A percentile compares a stretch with the other conserved stretches of the same genome.
Conservation (phyloP, 2,797 vertebrate genomes). For the Lacerta agilis region DNA sequence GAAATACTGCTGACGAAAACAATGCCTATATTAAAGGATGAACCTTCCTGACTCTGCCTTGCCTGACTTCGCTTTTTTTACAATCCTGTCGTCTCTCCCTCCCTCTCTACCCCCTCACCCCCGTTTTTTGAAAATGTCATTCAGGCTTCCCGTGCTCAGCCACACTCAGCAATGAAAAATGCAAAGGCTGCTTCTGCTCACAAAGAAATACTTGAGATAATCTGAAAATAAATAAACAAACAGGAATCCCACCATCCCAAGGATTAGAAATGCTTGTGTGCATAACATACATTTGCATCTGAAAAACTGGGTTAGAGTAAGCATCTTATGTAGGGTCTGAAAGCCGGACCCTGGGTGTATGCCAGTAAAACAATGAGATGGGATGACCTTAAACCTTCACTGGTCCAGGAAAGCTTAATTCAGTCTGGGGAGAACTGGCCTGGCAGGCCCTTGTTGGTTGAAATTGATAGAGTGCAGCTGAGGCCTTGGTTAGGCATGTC, state of each 20-base stretch:
- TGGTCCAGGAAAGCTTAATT: conserved; percentile 3
- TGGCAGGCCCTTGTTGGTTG: not conserved
- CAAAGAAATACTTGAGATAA: conserved; percentile 40
- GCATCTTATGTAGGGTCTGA: conserved; percentile 21
- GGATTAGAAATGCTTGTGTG: conserved; percentile 20
- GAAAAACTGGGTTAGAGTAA: conserved; percentile 29
- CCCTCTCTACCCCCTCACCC: not conserved
- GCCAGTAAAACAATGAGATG: not conserved
- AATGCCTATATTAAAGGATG: conserved; percentile 62
- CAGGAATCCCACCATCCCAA: conserved; percentile 8
- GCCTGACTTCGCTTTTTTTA: conserved; percentile 42
- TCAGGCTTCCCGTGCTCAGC: conserved; percentile 33
- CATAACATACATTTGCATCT: conserved; percentile 34
- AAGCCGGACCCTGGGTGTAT: not conserved
- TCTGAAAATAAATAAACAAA: conserved; percentile 39
- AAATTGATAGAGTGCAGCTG: not conserved
- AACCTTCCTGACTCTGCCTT: conserved; percentile 36
- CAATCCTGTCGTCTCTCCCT: conserved; percentile 35
- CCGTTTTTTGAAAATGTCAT: conserved; percentile 52
- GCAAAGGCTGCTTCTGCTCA: conserved; percentile 33
- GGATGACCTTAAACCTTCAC: conserved; percentile 14
- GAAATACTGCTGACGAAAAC: conserved; percentile 69
- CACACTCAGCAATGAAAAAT: conserved; percentile 38
- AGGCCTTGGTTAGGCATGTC: not conserved
- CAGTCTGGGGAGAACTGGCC: not conserved